Evolutionary conservation across 2,113 vertebrate genomes (phyloP).

Genomic region (Silurus glanis): DNA sequence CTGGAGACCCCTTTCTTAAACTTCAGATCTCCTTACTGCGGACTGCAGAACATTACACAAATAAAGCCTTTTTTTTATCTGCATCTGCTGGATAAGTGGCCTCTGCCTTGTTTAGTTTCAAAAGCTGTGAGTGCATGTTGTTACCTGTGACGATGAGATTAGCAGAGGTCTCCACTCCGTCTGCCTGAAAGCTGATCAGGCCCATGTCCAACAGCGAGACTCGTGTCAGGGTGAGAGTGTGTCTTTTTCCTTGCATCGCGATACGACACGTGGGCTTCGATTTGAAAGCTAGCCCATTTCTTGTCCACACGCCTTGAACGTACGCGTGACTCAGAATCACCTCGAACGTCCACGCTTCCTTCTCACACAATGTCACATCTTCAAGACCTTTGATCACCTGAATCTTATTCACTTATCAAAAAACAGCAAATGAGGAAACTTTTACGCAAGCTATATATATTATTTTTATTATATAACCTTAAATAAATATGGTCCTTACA

Average conservation of each 20-base stretch:
- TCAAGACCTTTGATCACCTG: conserved; percentile 82
- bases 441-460: not conserved
- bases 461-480: not conserved
- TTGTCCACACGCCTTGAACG: conserved; percentile 82
- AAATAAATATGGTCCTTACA: conserved; percentile 37
- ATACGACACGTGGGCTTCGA: conserved; percentile 75
- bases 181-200: conserved; percentile 80
- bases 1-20: too few relatives aligned
- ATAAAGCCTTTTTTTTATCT: too few relatives aligned
- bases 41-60: too few relatives aligned
- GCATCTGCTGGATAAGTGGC: not conserved
- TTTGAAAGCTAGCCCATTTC: conserved; percentile 78
- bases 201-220: conserved; percentile 80
- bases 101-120: not conserved
- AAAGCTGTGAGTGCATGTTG: not conserved
- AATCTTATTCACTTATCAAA: conserved; percentile 80
- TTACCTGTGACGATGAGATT: conserved; percentile 83
- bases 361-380: conserved; percentile 75
- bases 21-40: too few relatives aligned
- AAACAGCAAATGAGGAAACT: not conserved
- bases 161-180: conserved; percentile 78
- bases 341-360: conserved; percentile 78
- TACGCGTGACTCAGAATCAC: conserved; percentile 83
- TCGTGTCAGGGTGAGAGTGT: conserved; percentile 75
- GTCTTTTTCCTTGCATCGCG: conserved; percentile 74